Evolutionary conservation across 2,888 invertebrate species (phyloP), one percentile per base, ranked within the genome.

Genomic region (Acanthoscelides obtectus): DNA sequence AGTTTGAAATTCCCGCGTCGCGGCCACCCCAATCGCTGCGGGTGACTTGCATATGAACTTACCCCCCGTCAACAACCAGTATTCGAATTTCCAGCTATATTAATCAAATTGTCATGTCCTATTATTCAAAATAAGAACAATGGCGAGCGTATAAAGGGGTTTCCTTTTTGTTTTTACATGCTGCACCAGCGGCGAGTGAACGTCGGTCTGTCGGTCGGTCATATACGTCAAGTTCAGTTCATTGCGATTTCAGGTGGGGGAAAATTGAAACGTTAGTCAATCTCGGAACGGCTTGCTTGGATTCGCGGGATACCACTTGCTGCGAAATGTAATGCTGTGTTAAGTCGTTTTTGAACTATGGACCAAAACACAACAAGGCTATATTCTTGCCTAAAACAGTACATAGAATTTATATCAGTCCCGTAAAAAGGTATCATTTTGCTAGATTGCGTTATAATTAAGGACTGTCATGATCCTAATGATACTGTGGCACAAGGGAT

Each of bases 71-170:
- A 83, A 75, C 80, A 76, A 77, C 80, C 80, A 82, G 82, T 82
- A 84, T 83, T 83, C 82, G 82, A 84, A 83, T 84, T 84, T 83
- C 82, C 82, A 82, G 81, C 83, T 77, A 80, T 84, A 84, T 84
- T 84, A 84, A 84, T 84, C 84, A 84, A 81, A 81, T 81, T 83
- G 84, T 84, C 84, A 83, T 83, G 82, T 83, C 81, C 83, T 83
- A 84, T 84, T 84, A 84, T 84, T 84, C 83, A 83, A 83, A 80
- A 79, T 79, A 79, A 80, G 80, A 80, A 80, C 80, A 80, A 80
- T 80, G 77, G 79, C 69, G 73, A 72, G 71, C 72, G 71, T 71
- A 71, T 73, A 73, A 73, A 72, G 71, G 73, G 73, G 73, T 73
- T 73, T 70, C 71, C 69, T 73, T 73, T 71, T 72, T 72, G 64